phyloP scores from a whole-genome alignment of 2,888 invertebrate species.

The Asteroscopus sphinx region DNA sequence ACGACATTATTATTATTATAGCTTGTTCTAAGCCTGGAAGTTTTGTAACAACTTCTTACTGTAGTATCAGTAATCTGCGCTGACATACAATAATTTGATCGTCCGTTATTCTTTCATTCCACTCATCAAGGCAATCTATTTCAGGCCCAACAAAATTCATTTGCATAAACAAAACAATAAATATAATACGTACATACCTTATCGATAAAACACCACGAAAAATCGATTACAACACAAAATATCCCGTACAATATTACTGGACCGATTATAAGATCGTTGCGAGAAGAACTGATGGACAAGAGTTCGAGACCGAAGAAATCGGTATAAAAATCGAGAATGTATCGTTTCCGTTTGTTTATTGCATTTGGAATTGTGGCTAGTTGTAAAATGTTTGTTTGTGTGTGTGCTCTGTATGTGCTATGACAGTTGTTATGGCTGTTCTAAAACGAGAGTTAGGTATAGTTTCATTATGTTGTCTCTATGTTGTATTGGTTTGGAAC shows the following conservation, averaged over 20 bases:
- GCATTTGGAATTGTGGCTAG: slow-evolving; percentile 71
- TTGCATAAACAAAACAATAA: slow-evolving; percentile 30
- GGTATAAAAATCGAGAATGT: slow-evolving; percentile 77
- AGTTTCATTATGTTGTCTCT: slow-evolving; percentile 25
- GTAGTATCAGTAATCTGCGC: background rate
- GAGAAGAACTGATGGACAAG: slow-evolving; percentile 57
- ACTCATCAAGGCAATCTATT: slow-evolving; percentile 28
- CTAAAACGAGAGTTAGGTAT: slow-evolving; percentile 43
- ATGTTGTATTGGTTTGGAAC: background rate
- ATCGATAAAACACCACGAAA: slow-evolving; percentile 31
- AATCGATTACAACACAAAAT: slow-evolving; percentile 49
- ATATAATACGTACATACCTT: slow-evolving; percentile 41
- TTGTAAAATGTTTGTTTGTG: slow-evolving; percentile 65
- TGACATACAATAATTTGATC: background rate
- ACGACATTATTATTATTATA: too few relatives aligned
- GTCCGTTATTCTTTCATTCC: slow-evolving; percentile 1
- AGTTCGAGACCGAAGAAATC: slow-evolving; percentile 54
- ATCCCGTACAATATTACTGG: slow-evolving; percentile 46
- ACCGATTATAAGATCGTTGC: slow-evolving; percentile 61
- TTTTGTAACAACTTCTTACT: background rate
- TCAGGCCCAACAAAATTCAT: slow-evolving; percentile 20
- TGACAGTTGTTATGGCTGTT: slow-evolving; percentile 55
- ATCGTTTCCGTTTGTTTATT: slow-evolving; percentile 77
- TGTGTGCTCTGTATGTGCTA: slow-evolving; percentile 41
- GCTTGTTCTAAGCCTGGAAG: background rate